A percentile compares a stretch with the other conserved stretches of the same genome.
Evolutionary conservation across 2,113 vertebrate genomes (phyloP).

Genomic region (Alethe diademata): DNA sequence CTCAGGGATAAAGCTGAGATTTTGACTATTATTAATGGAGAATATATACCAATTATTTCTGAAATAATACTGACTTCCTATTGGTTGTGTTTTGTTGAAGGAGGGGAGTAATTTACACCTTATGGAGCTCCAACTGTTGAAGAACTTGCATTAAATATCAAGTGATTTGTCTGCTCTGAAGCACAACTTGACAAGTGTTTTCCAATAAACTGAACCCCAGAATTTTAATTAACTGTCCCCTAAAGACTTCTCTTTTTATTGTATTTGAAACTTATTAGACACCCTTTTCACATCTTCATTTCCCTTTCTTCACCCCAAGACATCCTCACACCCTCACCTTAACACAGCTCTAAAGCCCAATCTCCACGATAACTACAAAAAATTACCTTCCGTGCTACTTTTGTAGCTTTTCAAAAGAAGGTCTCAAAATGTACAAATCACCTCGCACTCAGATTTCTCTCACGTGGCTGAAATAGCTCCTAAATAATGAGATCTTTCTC

Average conservation of each 20-base stretch:
- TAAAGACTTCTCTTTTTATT: background rate
- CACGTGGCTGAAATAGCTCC: background rate
- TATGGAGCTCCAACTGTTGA: background rate
- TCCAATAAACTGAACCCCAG: background rate
- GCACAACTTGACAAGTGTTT: background rate
- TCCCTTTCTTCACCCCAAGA: background rate
- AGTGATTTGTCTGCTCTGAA: background rate
- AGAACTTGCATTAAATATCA: background rate
- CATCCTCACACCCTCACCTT: background rate
- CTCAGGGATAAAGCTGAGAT: background rate
- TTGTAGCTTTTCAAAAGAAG: background rate
- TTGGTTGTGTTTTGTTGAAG: background rate
- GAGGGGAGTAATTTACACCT: background rate
- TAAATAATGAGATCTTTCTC: background rate
- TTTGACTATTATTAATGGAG: background rate
- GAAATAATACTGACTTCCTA: background rate
- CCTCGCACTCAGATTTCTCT: background rate
- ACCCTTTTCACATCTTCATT: background rate
- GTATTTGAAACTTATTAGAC: background rate
- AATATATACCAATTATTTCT: background rate
- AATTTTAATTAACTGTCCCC: background rate
- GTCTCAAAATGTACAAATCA: background rate
- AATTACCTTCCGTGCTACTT: background rate
- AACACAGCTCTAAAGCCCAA: background rate
- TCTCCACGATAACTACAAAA: background rate